Percentiles rank a stretch among this genome's conserved stretches.
Conservation (phyloP, 2,888 invertebrate species). For the Amorpha juglandis region DNA sequence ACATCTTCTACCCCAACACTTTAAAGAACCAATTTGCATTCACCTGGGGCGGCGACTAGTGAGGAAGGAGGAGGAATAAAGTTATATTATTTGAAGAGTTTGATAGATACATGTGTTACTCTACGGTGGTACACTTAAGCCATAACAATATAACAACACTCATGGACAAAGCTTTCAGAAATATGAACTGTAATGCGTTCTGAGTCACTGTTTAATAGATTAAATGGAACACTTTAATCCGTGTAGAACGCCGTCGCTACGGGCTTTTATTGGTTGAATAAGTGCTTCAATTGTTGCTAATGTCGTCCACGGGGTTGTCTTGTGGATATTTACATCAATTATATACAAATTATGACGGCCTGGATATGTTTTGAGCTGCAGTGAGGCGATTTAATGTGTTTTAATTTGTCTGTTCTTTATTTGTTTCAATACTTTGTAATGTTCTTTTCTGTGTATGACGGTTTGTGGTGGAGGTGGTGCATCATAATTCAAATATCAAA, state of each 20-base stretch:
- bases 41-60: no score
- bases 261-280: slow-evolving; percentile 71
- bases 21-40: no score
- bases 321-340: slow-evolving; percentile 25
- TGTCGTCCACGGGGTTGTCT: slow-evolving; percentile 48
- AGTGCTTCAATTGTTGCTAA: slow-evolving; percentile 72
- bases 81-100: slow-evolving; percentile 1
- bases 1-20: no score
- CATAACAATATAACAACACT: slow-evolving; percentile 12
- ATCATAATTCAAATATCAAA: no score
- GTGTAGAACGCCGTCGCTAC: slow-evolving; percentile 51
- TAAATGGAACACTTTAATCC: slow-evolving; percentile 79
- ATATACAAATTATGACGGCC: slow-evolving; percentile 19
- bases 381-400: neutral
- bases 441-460: no score
- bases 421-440: neutral
- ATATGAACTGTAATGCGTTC: slow-evolving; percentile 32
- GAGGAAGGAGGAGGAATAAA: no score
- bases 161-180: slow-evolving; percentile 17
- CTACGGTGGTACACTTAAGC: no score
- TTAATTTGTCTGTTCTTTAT: neutral
- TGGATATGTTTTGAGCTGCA: slow-evolving; percentile 3
- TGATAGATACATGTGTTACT: slow-evolving; percentile 8
- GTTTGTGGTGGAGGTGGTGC: no score
- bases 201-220: slow-evolving; percentile 73